phyloP scores from a whole-genome alignment of 1,140 invertebrate genomes.

The Melitaea cinxia region DNA sequence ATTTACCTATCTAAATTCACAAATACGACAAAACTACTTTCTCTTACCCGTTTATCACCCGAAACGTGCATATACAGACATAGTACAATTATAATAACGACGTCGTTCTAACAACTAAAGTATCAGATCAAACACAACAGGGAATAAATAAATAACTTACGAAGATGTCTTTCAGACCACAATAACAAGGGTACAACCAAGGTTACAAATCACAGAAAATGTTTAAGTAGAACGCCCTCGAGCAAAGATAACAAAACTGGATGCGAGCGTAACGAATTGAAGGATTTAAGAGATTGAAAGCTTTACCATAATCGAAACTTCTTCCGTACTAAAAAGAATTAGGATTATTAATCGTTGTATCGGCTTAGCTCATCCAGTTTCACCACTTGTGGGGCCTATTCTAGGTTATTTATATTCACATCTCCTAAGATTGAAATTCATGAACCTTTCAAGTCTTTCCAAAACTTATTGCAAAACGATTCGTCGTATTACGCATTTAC shows the following conservation, averaged over 20 bases:
- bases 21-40: conserved; percentile 65
- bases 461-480: conserved; percentile 34
- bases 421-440: conserved; percentile 30
- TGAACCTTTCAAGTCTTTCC: conserved; percentile 28
- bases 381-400: conserved; percentile 43
- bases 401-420: conserved; percentile 39
- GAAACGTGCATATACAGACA: conserved; percentile 53
- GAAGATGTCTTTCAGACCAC: conserved; percentile 57
- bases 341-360: conserved; percentile 73
- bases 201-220: conserved; percentile 59
- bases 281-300: conserved; percentile 28
- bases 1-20: conserved; percentile 73
- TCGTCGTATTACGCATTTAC: conserved; percentile 20
- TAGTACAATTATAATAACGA: conserved; percentile 41
- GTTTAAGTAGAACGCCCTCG: conserved; percentile 42
- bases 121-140: conserved; percentile 44
- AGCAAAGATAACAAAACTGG: conserved; percentile 40
- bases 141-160: conserved; percentile 46
- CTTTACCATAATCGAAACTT: conserved; percentile 37
- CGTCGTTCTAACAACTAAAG: conserved; percentile 30
- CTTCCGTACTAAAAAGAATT: conserved; percentile 47
- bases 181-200: conserved; percentile 59
- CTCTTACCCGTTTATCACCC: conserved; percentile 74
- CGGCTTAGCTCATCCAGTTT: conserved; percentile 69
- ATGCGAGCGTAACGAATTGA: conserved; percentile 25